phyloP scores from a whole-genome alignment of 2,888 invertebrate genomes.

The Drosophila neotestacea region DNA sequence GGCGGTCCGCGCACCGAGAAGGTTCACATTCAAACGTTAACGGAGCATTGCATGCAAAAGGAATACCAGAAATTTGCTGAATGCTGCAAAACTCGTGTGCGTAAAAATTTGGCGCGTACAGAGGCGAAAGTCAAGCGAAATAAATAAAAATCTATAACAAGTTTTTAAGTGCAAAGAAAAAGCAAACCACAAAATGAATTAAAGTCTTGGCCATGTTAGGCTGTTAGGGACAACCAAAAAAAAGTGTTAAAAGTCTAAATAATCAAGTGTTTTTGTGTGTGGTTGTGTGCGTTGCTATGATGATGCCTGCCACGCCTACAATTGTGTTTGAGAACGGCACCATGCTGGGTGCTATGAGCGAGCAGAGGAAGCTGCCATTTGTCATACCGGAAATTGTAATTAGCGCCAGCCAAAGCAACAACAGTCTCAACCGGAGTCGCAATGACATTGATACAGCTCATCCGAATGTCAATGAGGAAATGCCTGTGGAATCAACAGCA shows the following conservation, averaged over 20 bases:
- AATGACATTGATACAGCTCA: conserved; percentile 48
- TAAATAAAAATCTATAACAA: conserved; percentile 24
- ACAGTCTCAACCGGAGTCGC: conserved; percentile 68
- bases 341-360: conserved; percentile 80
- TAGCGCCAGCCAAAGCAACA: conserved; percentile 71
- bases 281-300: conserved; percentile 21
- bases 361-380: conserved; percentile 49
- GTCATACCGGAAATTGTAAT: conserved; percentile 80
- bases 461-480: conserved; percentile 56
- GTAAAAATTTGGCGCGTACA: conserved; percentile 57
- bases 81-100: conserved; percentile 49
- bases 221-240: conserved; percentile 22
- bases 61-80: conserved; percentile 23
- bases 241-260: conserved; percentile 1
- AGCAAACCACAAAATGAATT: conserved; percentile 32
- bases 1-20: conserved; percentile 80
- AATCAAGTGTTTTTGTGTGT: conserved; percentile 26
- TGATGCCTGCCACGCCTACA: conserved; percentile 51
- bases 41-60: conserved; percentile 17
- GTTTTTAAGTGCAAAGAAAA: conserved; percentile 26
- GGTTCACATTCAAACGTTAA: conserved; percentile 41
- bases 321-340: conserved; percentile 84
- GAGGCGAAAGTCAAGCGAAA: conserved; percentile 39
- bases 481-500: conserved; percentile 71
- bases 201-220: conserved; percentile 14